Evolutionary conservation across 30 jellyfish, hydroid and myxozoan genomes (phyloP), one percentile per base, ranked within the genome.

Genomic region (Phacellophora camtschatica): DNA sequence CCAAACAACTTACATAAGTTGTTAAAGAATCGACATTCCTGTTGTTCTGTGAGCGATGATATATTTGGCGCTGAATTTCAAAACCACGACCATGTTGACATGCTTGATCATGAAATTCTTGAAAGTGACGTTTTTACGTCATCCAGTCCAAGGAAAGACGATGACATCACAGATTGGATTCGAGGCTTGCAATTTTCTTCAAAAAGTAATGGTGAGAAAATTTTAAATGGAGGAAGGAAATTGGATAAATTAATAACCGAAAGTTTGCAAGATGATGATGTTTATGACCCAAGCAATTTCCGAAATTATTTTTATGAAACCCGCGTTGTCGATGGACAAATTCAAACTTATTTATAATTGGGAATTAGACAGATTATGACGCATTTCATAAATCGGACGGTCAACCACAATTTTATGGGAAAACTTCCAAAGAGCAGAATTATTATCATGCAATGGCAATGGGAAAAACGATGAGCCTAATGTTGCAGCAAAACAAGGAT

Each of bases 161-260:
- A 77, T 48, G 90, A 77, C 71, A 77, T 77, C 75, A 77, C 90
- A 23, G 90, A 77, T 1, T 77, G 90, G 90, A 61, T 77, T 3
- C 90, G 90, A 77, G 90, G 82, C 82, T 62, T 77, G 72, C 90
- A 63, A 53, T 77, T 16, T 49, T 77, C 90, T 51, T 61, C 82
- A 2, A 22, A 33, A 10, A 22, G 23, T 4, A 28, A 23, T 16
- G 61, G 61, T 46, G 61, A 46, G 20, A 16, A 23, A 16, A 23
- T 23, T 46, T n/a, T n/a, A n/a, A 46, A 46, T 46, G 61, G 61
- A 5, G 61, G 20, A 23, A 28, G 20, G 61, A 28, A 16, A 11
- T 16, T 23, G 28, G 28, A 46, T 46, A 28, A 16, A 28, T 16
- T 28, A 16, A 28, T 16, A 16, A 46, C 28, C 4, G 61, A 46